These are phyloP conservation scores for Halcyon leucocephala DNA, from an alignment of 2,797 vertebrate genomes.

Conservation along the genomic window DNA sequence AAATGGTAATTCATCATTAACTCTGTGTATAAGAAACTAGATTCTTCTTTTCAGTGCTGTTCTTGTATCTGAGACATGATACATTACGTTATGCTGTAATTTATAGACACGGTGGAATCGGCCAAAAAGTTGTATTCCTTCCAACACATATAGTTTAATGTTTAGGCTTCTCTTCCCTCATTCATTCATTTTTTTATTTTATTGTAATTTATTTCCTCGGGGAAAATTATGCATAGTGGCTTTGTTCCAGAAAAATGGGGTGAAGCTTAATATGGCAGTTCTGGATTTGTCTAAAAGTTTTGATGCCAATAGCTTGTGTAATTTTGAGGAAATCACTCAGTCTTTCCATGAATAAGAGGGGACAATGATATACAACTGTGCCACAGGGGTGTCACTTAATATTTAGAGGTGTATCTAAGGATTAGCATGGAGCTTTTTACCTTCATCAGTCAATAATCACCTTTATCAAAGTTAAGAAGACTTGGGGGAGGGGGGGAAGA, in stretches of 20 bases:
- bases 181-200: conserved; percentile 63
- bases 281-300: conserved; percentile 36
- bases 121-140: conserved; percentile 61
- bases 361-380: neutral
- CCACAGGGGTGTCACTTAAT: neutral
- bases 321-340: neutral
- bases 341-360: neutral
- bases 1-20: conserved; percentile 74
- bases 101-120: conserved; percentile 32
- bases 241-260: conserved; percentile 51
- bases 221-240: conserved; percentile 35
- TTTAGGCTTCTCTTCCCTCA: conserved; percentile 40
- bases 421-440: neutral
- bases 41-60: conserved; percentile 62
- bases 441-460: neutral
- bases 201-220: conserved; percentile 50
- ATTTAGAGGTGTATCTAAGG: neutral
- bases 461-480: neutral
- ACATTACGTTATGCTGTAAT: conserved; percentile 49
- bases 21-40: conserved; percentile 58
- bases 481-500: accelerated
- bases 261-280: conserved; percentile 41
- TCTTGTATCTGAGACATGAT: conserved; percentile 65
- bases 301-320: conserved; percentile 17
- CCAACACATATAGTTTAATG: conserved; percentile 44